phyloP scores from a whole-genome alignment of 2,888 invertebrate species.

The Apocheima hispidaria region DNA sequence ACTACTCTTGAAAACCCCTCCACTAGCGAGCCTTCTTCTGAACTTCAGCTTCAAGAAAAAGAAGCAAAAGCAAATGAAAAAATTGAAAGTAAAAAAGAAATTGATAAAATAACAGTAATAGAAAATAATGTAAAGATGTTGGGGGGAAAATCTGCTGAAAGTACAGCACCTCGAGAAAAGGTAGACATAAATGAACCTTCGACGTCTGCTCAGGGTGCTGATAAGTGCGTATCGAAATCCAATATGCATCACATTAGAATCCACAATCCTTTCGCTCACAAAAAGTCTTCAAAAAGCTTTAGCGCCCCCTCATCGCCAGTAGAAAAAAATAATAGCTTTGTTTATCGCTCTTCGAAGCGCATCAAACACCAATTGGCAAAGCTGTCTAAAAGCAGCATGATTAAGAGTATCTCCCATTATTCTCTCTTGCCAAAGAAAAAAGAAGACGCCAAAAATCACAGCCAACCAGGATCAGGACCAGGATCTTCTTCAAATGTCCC shows the following conservation, averaged over 20 bases:
- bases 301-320: conserved; percentile 80
- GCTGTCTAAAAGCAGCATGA: conserved; percentile 77
- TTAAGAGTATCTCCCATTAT: conserved; percentile 79
- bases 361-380: conserved; percentile 76
- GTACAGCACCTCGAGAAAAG: conserved; percentile 37
- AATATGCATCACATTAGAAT: conserved; percentile 69
- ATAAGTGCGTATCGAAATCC: conserved; percentile 67
- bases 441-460: conserved; percentile 65
- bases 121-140: background rate
- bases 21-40: conserved; percentile 38
- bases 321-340: conserved; percentile 75
- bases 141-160: conserved; percentile 25
- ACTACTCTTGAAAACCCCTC: conserved; percentile 56
- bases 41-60: conserved; percentile 16
- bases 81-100: conserved; percentile 12
- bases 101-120: background rate
- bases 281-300: conserved; percentile 72
- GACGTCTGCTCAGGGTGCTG: conserved; percentile 51
- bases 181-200: conserved; percentile 46
- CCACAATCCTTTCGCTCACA: conserved; percentile 76
- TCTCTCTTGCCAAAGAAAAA: conserved; percentile 77
- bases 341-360: conserved; percentile 76
- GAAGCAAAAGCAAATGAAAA: background rate
- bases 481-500: conserved; percentile 74
- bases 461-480: conserved; percentile 74